These are phyloP conservation scores for Pachymerium ferrugineum DNA, from an alignment of 2,888 invertebrate species.

Conservation along the genomic window DNA sequence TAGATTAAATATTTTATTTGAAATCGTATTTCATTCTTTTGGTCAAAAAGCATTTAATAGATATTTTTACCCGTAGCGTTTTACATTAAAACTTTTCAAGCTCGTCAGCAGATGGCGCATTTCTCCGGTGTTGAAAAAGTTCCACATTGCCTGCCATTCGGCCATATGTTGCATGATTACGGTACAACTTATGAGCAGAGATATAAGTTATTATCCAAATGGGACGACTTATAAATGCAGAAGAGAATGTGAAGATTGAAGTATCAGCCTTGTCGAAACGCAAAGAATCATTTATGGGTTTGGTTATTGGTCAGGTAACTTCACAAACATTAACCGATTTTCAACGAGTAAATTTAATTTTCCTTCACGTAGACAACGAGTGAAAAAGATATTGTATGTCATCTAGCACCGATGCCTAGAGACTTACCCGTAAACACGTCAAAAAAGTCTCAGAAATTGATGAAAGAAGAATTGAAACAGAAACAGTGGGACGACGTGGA, in stretches of 20 bases:
- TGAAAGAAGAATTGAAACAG: conserved; percentile 45
- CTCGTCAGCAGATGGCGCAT: no score
- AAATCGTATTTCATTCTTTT: no score
- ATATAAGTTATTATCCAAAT: no score
- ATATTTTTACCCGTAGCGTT: no score
- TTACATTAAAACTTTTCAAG: no score
- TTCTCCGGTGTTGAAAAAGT: no score
- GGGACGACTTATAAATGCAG: conserved; percentile 65
- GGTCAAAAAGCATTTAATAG: no score
- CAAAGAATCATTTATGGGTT: conserved; percentile 62
- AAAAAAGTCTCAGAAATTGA: conserved; percentile 44
- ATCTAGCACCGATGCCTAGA: conserved; percentile 67
- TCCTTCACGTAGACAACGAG: conserved; percentile 55
- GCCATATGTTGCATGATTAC: no score
- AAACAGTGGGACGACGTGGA: conserved; percentile 54
- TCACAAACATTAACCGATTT: conserved; percentile 33
- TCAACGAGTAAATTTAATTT: conserved; percentile 32
- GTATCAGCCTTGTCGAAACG: conserved; percentile 59
- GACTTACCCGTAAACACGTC: conserved; percentile 40
- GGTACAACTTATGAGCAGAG: no score
- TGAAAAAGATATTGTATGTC: conserved; percentile 69
- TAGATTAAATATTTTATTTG: no score
- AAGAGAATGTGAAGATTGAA: conserved; percentile 63
- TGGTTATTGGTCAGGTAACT: conserved; percentile 74
- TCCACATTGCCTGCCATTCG: no score